These are phyloP conservation scores for Deroplatys truncata DNA, from an alignment of 2,888 invertebrate species.

Conservation along the genomic window DNA sequence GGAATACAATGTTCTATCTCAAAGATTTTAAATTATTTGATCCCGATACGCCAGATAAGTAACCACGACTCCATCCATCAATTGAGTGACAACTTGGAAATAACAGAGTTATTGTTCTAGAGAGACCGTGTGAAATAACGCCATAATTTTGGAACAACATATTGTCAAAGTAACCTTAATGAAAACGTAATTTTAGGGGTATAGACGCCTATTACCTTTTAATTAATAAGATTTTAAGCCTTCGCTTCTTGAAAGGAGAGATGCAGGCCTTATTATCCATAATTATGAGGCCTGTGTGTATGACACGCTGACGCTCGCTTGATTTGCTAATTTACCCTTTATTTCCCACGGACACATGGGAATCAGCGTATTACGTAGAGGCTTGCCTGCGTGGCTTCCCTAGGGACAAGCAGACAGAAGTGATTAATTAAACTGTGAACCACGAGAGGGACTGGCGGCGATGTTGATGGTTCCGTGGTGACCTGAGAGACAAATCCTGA, in stretches of 20 bases:
- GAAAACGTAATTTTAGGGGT: too few relatives aligned
- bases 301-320: neutral
- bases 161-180: too few relatives aligned
- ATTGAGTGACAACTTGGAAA: too few relatives aligned
- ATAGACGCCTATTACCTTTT: too few relatives aligned
- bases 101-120: too few relatives aligned
- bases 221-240: too few relatives aligned
- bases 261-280: neutral
- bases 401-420: neutral
- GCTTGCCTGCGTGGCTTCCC: neutral
- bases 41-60: too few relatives aligned
- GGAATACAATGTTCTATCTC: too few relatives aligned
- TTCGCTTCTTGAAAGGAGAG: neutral
- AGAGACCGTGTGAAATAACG: too few relatives aligned
- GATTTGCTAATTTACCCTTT: neutral
- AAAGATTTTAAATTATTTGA: too few relatives aligned
- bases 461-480: neutral
- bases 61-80: too few relatives aligned
- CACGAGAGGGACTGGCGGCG: neutral
- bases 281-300: neutral
- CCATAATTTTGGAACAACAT: too few relatives aligned
- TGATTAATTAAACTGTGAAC: constrained; percentile 8
- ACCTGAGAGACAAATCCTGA: neutral
- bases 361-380: neutral
- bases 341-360: neutral